phyloP scores from a whole-genome alignment of 1,140 invertebrate species.

The Aphelenchoides besseyi region DNA sequence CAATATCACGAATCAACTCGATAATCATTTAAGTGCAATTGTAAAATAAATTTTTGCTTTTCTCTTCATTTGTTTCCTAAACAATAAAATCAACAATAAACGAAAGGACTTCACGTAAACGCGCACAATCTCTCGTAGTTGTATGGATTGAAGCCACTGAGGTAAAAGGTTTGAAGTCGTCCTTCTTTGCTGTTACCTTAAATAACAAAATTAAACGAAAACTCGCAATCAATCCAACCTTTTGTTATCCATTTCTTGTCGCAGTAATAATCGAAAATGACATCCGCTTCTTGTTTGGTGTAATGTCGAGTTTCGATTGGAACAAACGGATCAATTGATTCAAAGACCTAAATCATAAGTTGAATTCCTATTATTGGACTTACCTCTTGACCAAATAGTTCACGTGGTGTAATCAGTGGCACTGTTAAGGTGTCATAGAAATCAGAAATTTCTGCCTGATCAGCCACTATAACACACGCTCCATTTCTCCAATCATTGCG shows the following conservation, averaged over 20 bases:
- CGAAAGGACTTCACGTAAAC: slow-evolving; percentile 40
- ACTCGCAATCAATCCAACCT: slow-evolving; percentile 33
- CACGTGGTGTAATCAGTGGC: slow-evolving; percentile 48
- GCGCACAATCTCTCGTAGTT: slow-evolving; percentile 58
- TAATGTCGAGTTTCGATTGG: slow-evolving; percentile 58
- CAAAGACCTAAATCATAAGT: slow-evolving; percentile 46
- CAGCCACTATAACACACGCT: slow-evolving; percentile 51
- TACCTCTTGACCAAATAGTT: slow-evolving; percentile 56
- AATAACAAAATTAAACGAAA: slow-evolving; percentile 1
- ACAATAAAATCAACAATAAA: background rate
- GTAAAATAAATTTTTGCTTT: too few species aligned
- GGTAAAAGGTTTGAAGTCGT: slow-evolving; percentile 48
- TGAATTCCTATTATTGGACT: background rate
- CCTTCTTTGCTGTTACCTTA: slow-evolving; percentile 50
- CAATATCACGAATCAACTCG: too few species aligned
- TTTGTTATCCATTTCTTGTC: slow-evolving; percentile 56
- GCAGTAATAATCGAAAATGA: slow-evolving; percentile 55
- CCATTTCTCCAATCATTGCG: slow-evolving; percentile 57
- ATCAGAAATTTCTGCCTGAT: slow-evolving; percentile 53
- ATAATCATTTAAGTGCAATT: too few species aligned
- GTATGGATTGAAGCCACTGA: slow-evolving; percentile 57
- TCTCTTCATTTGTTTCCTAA: background rate
- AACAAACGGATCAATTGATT: slow-evolving; percentile 57
- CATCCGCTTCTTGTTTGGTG: slow-evolving; percentile 41
- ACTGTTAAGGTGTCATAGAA: slow-evolving; percentile 41